Base-by-base conservation (phyloP, 2,113 vertebrate species). In the Nannobrachium achirus region DNA sequence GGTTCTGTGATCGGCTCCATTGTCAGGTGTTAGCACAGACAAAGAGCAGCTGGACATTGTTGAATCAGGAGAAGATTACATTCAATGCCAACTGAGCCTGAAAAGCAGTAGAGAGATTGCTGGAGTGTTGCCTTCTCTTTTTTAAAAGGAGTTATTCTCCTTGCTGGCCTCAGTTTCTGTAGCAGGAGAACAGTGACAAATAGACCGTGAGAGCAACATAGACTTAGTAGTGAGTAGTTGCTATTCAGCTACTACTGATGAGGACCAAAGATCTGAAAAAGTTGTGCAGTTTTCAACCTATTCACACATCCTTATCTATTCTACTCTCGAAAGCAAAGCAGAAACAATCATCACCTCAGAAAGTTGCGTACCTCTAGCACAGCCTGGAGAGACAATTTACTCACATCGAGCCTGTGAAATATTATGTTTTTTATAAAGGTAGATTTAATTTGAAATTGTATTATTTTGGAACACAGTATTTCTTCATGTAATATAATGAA, bases 31-130 rank as follows among this genome's bases (percentile, higher is more conserved):
- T 60, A 50, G 56, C 64, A 71, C 66, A 67, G 73, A 91, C 89
- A 91, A 90, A 90, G 82, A 84, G 81, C 91, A 89, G 88, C 90
- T 92, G 90, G 85, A 89, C 80, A 70, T 53, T 89, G 75, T 64
- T 85, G 85, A 93, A 90, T 89, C 78, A 71, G 71, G 82, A 89
- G 78, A 86, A 85, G 84, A 90, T 93, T 92, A 92, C 89, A 92
- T 76, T 88, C 79, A 89, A 90, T 76, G 89, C 75, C 88, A 89
- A 89, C 67, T 89, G 88, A 89, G 80, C 81, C 73, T 92, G 84
- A 91, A 91, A 90, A 72, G 89, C 16, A 50, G 69, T 66, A 39
- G 71, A 66, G 39, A 57, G 78, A 72, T 75, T 64, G 62, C 86
- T 62, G 78, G 83, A 83, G 83, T 85, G 74, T 82, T 71, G 81